Base-by-base conservation (phyloP, 2,888 invertebrate species). In the Spisula solida region DNA sequence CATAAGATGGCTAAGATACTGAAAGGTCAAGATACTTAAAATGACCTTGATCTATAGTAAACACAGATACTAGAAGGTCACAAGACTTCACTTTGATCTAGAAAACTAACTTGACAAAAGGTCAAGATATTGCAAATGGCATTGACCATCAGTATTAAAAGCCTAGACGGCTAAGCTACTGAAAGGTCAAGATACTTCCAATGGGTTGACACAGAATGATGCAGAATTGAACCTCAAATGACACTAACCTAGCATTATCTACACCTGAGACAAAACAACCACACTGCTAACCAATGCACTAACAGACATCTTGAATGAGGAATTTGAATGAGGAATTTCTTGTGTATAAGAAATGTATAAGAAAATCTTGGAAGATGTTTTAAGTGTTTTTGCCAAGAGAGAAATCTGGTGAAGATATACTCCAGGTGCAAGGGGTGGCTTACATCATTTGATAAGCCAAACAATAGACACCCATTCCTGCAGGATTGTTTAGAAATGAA, bases 401-500 rank as follows among this genome's bases (percentile, higher is more conserved):
- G 25, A 66, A 66, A 66, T 66, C 60, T 25, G 60, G 0, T 25
- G 60, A 25, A n/a, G 60, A 66, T 25, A 66, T 6, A 66, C 60
- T 5, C 60, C 60, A 66, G 60, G 56, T 56, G 56, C 56, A 56
- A 56, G 4, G 56, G 56, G 56, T 56, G 56, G 20, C n/a, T 55
- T 56, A 56, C 60, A 66, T 25, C 25, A 66, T 66, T 12, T 6
- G 25, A 66, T 66, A 66, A 66, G n/a, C 8, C 25, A 66, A 66
- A 66, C 60, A 66, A 66, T 66, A 66, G 60, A 66, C 60, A 60
- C 25, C 60, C 60, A 60, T 60, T 25, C 18, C n/a, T 60, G 60
- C 60, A 60, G 6, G 20, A 25, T 66, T 66, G 25, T 66, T 66
- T 66, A 66, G 25, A 66, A 66, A n/a, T 25, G 60, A 66, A 66